Conservation (phyloP, 1,140 invertebrate species). For the Adoxophyes honmai region DNA sequence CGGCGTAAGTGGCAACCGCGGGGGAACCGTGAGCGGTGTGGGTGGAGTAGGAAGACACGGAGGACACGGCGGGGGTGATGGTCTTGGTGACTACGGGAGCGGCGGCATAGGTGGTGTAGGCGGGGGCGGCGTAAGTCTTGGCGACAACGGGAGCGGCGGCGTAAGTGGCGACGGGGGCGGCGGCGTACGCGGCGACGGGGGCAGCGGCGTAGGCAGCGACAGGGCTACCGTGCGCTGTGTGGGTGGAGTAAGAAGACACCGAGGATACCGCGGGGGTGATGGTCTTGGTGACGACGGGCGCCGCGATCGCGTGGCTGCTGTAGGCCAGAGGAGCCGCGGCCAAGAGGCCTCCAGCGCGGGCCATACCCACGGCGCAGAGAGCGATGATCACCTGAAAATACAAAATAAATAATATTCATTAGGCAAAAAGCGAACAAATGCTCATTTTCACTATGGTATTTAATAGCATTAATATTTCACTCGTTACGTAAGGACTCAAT, state of each 20-base stretch:
- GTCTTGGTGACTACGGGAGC: slow-evolving; percentile 32
- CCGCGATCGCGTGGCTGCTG: slow-evolving; percentile 26
- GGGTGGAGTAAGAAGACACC: slow-evolving; percentile 43
- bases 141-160: slow-evolving; percentile 30
- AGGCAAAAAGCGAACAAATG: too few species aligned
- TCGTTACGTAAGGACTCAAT: too few species aligned
- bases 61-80: slow-evolving; percentile 35
- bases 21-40: slow-evolving; percentile 39
- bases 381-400: slow-evolving; percentile 50
- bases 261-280: slow-evolving; percentile 40
- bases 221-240: slow-evolving; percentile 40
- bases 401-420: background rate
- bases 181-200: slow-evolving; percentile 26
- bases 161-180: slow-evolving; percentile 20
- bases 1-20: slow-evolving; percentile 26
- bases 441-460: too few species aligned
- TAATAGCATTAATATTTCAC: too few species aligned
- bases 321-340: slow-evolving; percentile 30
- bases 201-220: slow-evolving; percentile 38
- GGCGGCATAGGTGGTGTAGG: slow-evolving; percentile 32
- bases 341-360: slow-evolving; percentile 44
- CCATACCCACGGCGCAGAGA: slow-evolving; percentile 49
- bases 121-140: slow-evolving; percentile 27
- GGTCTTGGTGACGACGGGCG: slow-evolving; percentile 40
- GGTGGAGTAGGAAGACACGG: slow-evolving; percentile 44